These are phyloP conservation scores for Syngnathoides biaculeatus DNA, from an alignment of 2,113 vertebrate species.

Conservation along the genomic window DNA sequence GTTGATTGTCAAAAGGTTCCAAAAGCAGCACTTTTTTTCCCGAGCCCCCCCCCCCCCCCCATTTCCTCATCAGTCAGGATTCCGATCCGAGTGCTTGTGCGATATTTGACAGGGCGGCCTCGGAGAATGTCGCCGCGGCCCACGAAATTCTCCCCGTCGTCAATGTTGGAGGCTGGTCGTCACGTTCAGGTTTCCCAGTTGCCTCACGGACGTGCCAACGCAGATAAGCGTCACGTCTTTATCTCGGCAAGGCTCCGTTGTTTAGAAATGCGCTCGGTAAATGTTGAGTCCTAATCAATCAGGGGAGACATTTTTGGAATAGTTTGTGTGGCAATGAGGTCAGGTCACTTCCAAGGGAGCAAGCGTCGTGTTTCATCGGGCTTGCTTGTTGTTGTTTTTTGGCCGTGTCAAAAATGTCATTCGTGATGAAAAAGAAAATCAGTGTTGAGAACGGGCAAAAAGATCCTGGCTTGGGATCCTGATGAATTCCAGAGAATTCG, in stretches of 20 bases:
- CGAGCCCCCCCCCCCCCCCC: too few relatives aligned
- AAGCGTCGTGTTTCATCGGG: too few relatives aligned
- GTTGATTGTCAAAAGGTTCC: not conserved
- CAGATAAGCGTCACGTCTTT: slow-evolving; percentile 49
- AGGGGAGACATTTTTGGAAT: not conserved
- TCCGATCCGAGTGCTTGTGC: not conserved
- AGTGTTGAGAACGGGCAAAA: too few relatives aligned
- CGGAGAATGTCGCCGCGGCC: slow-evolving; percentile 11
- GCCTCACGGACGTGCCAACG: too few relatives aligned
- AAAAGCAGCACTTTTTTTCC: too few relatives aligned
- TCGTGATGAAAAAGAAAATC: too few relatives aligned
- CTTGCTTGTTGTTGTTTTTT: not conserved
- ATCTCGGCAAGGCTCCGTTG: slow-evolving; percentile 15
- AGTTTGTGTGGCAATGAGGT: slow-evolving; percentile 10
- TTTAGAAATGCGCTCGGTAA: slow-evolving; percentile 1
- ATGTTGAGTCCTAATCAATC: not conserved
- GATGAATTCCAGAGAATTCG: too few relatives aligned
- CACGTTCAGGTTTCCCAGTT: slow-evolving; percentile 18
- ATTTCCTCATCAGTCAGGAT: slow-evolving; percentile 40
- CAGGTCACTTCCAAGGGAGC: not conserved
- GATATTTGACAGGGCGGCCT: slow-evolving; percentile 8
- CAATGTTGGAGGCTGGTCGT: slow-evolving; percentile 21
- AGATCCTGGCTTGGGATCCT: too few relatives aligned
- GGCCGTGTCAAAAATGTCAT: not conserved
- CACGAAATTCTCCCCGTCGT: slow-evolving; percentile 23